phyloP scores from a whole-genome alignment of 2,797 vertebrate species.

The Naso thynnoides region DNA sequence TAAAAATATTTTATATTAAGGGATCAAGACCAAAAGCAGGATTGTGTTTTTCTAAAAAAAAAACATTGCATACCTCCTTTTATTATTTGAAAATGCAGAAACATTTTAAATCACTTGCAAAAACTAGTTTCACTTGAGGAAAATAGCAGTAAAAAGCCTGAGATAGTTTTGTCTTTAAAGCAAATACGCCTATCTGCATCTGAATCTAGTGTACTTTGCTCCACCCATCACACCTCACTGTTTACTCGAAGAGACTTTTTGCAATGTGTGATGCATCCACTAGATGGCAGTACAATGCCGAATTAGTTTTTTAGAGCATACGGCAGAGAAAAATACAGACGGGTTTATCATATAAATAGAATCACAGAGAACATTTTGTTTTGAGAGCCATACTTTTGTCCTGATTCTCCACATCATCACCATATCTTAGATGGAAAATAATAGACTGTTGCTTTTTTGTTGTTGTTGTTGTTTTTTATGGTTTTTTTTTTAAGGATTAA shows the following conservation, averaged over 20 bases:
- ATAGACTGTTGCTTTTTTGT: neutral
- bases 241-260: neutral
- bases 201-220: neutral
- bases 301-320: neutral
- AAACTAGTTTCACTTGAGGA: too few species aligned
- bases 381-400: neutral
- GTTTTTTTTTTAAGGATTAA: too few species aligned
- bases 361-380: neutral
- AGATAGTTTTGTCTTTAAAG: too few species aligned
- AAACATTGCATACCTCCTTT: too few species aligned
- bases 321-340: too few species aligned
- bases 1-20: too few species aligned
- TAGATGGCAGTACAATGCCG: constrained; percentile 40
- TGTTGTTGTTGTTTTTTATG: too few species aligned
- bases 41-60: too few species aligned
- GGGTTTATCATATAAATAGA: neutral
- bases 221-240: neutral
- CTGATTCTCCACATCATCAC: neutral
- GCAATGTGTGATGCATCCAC: constrained; percentile 21
- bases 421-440: neutral
- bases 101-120: too few species aligned
- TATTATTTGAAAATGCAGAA: too few species aligned
- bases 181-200: neutral
- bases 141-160: too few species aligned
- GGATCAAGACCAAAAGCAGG: too few species aligned